phyloP scores from a whole-genome alignment of 2,113 vertebrate species.

The Canis aureus region DNA sequence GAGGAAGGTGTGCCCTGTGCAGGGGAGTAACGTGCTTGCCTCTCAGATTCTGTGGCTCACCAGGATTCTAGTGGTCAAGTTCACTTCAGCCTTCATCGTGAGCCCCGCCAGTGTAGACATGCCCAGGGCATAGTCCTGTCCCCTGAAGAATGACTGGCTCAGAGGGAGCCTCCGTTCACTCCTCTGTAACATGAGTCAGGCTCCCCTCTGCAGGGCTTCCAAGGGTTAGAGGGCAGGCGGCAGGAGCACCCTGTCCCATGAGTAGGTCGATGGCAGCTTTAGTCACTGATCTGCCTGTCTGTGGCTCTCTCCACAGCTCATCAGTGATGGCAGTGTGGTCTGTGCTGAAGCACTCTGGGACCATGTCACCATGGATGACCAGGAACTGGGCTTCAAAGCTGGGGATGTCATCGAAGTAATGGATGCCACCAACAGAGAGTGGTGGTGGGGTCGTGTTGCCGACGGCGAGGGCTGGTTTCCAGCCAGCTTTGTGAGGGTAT shows the following conservation, averaged over 20 bases:
- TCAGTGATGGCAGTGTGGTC: conserved; percentile 98
- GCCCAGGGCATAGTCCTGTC: too few species aligned
- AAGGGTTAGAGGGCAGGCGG: neutral
- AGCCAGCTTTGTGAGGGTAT: conserved; percentile 97
- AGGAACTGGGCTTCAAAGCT: conserved; percentile 97
- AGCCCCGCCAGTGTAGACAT: neutral
- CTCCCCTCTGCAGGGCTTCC: neutral
- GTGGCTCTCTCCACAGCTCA: conserved; percentile 90
- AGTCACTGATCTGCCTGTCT: neutral
- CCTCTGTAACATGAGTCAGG: neutral
- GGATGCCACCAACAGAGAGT: conserved; percentile 97
- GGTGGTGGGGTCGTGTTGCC: conserved; percentile 98
- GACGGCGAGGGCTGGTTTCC: conserved; percentile 98
- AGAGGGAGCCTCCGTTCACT: accelerated
- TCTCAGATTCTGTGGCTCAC: neutral
- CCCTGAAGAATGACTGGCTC: neutral
- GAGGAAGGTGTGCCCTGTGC: neutral
- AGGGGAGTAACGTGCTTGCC: neutral
- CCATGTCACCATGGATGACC: conserved; percentile 99
- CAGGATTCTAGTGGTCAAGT: neutral
- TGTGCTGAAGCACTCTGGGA: conserved; percentile 98
- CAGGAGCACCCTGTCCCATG: neutral
- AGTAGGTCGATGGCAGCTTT: neutral
- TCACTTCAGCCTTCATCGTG: neutral
- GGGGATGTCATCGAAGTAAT: conserved; percentile 97